phyloP scores from a whole-genome alignment of 2,113 vertebrate genomes.

The Tachysurus fulvidraco region DNA sequence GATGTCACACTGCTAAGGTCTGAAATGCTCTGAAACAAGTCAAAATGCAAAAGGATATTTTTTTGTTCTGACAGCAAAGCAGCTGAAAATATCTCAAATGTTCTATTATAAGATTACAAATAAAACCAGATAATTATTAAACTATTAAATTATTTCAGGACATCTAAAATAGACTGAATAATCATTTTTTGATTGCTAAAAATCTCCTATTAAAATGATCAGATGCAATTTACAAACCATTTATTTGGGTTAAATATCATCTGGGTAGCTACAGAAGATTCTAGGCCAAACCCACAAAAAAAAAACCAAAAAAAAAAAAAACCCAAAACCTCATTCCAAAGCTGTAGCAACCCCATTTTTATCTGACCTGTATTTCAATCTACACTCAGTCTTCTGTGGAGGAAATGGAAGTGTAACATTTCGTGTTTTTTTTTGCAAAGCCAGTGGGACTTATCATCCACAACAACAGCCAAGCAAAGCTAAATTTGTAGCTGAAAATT shows the following conservation, averaged over 20 bases:
- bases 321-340: not conserved
- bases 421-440: not conserved
- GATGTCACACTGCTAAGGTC: not conserved
- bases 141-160: not conserved
- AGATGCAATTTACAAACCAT: not conserved
- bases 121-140: not conserved
- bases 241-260: not conserved
- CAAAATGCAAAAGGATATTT: not conserved
- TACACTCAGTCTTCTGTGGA: not conserved
- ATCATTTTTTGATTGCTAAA: not conserved
- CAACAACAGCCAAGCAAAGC: not conserved
- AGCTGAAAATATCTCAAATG: not conserved
- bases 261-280: not conserved
- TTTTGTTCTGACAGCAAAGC: not conserved
- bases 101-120: not conserved
- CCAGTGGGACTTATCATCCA: not conserved
- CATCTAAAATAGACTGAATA: not conserved
- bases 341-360: not conserved
- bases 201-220: too few species aligned
- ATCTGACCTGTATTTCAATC: not conserved
- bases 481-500: not conserved
- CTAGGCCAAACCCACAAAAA: not conserved
- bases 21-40: not conserved
- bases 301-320: not conserved
- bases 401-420: not conserved